Conservation (phyloP, 2,888 invertebrate genomes). For the Lasioglossum pauxillum region DNA sequence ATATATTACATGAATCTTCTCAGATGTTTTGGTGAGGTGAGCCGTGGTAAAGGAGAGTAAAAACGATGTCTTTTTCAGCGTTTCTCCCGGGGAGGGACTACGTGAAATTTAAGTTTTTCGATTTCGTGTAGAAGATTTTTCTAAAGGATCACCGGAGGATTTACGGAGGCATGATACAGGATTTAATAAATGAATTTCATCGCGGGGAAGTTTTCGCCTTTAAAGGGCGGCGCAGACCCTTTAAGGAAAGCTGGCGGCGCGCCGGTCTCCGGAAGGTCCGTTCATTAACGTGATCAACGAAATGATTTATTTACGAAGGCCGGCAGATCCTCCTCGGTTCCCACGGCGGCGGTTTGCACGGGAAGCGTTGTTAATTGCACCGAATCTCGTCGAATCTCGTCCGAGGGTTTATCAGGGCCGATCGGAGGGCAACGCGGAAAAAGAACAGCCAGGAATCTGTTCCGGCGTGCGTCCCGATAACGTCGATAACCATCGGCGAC, state of each 20-base stretch:
- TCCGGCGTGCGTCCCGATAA: slow-evolving; percentile 25
- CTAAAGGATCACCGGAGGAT: neutral
- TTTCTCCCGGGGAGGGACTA: no score
- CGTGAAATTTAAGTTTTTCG: neutral
- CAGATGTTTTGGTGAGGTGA: neutral
- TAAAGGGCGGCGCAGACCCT: neutral
- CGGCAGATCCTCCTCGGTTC: neutral
- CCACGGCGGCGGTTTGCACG: neutral
- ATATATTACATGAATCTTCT: neutral
- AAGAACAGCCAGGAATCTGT: slow-evolving; percentile 11
- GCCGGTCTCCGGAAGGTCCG: neutral
- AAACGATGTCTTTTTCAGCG: no score
- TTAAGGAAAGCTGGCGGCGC: neutral
- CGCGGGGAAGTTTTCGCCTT: neutral
- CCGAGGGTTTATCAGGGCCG: slow-evolving; percentile 2
- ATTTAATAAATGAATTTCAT: neutral
- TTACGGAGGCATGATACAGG: neutral
- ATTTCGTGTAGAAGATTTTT: neutral
- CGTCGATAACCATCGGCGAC: slow-evolving; percentile 42
- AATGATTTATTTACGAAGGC: slow-evolving; percentile 13
- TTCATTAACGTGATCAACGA: neutral
- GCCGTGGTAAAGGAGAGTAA: neutral
- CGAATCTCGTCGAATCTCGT: slow-evolving; percentile 14
- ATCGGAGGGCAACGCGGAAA: slow-evolving; percentile 30
- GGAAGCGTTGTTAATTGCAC: slow-evolving; percentile 34